Conservation (phyloP, 2,113 vertebrate genomes). For the Anas platyrhynchos region DNA sequence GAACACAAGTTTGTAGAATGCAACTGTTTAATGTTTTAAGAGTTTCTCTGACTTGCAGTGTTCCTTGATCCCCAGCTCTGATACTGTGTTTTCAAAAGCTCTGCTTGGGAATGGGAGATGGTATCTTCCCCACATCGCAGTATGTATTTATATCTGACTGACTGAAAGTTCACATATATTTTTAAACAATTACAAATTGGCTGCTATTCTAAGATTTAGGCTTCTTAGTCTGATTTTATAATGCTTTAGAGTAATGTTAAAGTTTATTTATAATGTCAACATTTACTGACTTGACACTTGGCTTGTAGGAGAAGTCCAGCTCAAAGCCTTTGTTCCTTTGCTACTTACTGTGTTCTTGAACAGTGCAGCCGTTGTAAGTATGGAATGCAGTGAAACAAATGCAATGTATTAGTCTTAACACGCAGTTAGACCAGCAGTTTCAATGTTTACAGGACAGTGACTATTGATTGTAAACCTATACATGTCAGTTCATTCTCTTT, state of each 20-base stretch:
- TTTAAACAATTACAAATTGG: slow-evolving; percentile 20
- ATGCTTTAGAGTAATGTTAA: background rate
- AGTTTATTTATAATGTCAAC: slow-evolving; percentile 34
- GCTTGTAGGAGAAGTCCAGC: background rate
- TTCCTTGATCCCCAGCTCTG: background rate
- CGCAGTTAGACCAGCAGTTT: slow-evolving; percentile 22
- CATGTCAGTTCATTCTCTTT: background rate
- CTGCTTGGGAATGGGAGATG: background rate
- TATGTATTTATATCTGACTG: slow-evolving; percentile 30
- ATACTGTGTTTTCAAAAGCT: background rate
- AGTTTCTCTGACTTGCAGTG: background rate
- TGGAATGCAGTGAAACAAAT: background rate
- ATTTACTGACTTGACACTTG: background rate
- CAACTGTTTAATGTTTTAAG: background rate
- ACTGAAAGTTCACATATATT: slow-evolving; percentile 13
- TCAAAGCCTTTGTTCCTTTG: background rate
- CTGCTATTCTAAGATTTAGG: slow-evolving; percentile 41
- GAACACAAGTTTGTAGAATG: slow-evolving; percentile 13
- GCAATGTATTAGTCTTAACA: background rate
- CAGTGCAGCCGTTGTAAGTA: background rate
- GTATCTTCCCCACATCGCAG: background rate
- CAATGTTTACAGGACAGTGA: slow-evolving; percentile 65
- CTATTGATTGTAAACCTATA: slow-evolving; percentile 65
- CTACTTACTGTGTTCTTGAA: background rate
- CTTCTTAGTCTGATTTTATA: slow-evolving; percentile 16